phyloP scores from a whole-genome alignment of 2,888 invertebrate genomes.

The Smittia sp. region DNA sequence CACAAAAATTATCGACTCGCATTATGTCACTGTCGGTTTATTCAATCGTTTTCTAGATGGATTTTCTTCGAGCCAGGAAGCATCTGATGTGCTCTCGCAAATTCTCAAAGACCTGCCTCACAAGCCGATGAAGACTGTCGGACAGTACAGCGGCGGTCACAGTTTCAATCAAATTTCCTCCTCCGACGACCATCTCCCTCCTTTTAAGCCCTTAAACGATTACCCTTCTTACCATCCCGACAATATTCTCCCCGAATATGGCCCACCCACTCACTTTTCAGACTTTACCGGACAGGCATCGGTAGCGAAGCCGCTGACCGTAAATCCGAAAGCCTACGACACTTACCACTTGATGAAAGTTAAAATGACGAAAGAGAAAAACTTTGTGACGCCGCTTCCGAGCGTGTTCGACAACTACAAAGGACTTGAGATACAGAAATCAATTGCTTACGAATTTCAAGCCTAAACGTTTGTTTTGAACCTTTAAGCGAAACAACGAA shows the following conservation, averaged over 20 bases:
- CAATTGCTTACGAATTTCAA: conserved; percentile 23
- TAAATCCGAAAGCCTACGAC: conserved; percentile 43
- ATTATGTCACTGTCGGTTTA: conserved; percentile 11
- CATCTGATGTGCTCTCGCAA: conserved; percentile 11
- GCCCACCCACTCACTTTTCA: neutral
- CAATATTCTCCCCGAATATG: neutral
- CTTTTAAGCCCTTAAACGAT: conserved; percentile 30
- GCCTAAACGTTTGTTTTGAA: neutral
- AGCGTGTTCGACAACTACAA: neutral
- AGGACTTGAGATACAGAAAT: conserved; percentile 27
- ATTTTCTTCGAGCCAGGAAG: neutral
- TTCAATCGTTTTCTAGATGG: conserved; percentile 24
- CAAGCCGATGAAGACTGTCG: conserved; percentile 32
- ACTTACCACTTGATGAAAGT: conserved; percentile 43
- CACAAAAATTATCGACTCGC: neutral
- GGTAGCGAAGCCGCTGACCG: conserved; percentile 34
- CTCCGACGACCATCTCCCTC: conserved; percentile 2
- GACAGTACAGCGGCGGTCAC: neutral
- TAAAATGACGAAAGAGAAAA: conserved; percentile 40
- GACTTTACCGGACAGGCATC: neutral
- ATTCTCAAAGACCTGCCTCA: conserved; percentile 34
- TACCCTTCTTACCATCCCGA: neutral
- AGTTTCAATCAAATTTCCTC: conserved; percentile 23
- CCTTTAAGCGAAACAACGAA: neutral
- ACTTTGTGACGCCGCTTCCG: neutral